phyloP scores from a whole-genome alignment of 2,113 vertebrate genomes.

The human (Homo sapiens) region DNA sequence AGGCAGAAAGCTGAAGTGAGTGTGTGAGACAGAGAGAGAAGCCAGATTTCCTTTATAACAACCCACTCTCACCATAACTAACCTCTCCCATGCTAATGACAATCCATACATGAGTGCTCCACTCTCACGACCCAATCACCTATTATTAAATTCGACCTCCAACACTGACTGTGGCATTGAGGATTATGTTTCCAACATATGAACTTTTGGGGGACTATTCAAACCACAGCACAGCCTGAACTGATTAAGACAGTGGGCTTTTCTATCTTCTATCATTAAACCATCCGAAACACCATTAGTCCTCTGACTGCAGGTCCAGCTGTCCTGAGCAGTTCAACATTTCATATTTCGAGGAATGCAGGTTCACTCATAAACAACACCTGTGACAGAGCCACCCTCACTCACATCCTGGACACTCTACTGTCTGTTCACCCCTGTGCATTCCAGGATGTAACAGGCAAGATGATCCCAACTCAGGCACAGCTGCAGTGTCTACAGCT shows the following conservation, averaged over 20 bases:
- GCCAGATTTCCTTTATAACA: not conserved
- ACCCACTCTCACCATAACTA: not conserved
- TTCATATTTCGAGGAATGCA: not conserved
- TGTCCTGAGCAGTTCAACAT: not conserved
- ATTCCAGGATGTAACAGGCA: not conserved
- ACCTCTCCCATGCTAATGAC: not conserved
- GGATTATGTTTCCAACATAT: not conserved
- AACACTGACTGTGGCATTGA: not conserved
- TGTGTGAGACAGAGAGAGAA: not conserved
- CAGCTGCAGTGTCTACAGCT: not conserved
- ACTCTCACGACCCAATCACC: not conserved
- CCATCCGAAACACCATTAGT: not conserved
- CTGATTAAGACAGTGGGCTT: not conserved
- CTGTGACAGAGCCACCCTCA: not conserved
- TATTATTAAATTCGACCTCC: not conserved
- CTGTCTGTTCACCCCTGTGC: not conserved
- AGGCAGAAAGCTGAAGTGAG: not conserved
- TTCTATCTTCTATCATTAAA: not conserved
- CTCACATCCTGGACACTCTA: not conserved
- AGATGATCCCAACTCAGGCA: not conserved
- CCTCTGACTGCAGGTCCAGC: not conserved
- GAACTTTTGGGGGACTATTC: not conserved
- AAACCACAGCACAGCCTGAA: not conserved
- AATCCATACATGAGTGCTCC: not conserved
- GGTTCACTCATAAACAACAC: not conserved